phyloP scores from a whole-genome alignment of 2,888 invertebrate genomes.

The Steinernema carpocapsae region DNA sequence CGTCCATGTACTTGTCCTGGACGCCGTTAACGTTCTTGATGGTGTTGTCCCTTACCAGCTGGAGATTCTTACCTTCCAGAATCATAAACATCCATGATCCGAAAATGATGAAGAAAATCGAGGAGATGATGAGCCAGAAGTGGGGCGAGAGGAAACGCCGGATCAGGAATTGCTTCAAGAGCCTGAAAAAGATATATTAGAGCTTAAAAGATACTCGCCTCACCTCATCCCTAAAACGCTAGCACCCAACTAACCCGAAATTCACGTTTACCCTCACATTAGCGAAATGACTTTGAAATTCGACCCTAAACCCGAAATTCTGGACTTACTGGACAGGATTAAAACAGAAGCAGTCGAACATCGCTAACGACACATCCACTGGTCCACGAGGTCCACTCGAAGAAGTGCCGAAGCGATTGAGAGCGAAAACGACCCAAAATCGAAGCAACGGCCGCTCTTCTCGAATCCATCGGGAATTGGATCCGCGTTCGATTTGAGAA shows the following conservation, averaged over 20 bases:
- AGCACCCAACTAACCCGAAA: too few species aligned
- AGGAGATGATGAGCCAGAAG: slow-evolving; percentile 57
- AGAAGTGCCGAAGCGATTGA: too few species aligned
- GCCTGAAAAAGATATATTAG: slow-evolving; percentile 10
- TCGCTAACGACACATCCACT: too few species aligned
- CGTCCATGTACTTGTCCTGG: slow-evolving; percentile 52
- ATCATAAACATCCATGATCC: slow-evolving; percentile 56
- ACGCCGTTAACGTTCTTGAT: slow-evolving; percentile 52
- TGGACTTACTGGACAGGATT: background rate
- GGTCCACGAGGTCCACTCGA: slow-evolving; percentile 9
- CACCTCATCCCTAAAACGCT: slow-evolving; percentile 25
- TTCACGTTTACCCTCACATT: too few species aligned
- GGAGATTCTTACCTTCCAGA: slow-evolving; percentile 48
- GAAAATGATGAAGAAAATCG: slow-evolving; percentile 58
- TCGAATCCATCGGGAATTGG: too few species aligned
- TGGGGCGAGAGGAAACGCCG: slow-evolving; percentile 59
- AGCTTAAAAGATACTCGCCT: background rate
- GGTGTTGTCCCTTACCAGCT: slow-evolving; percentile 45
- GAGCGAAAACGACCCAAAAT: too few species aligned
- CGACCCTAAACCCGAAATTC: background rate
- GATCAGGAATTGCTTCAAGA: slow-evolving; percentile 40
- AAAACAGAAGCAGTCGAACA: slow-evolving; percentile 9
- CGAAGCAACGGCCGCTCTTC: too few species aligned
- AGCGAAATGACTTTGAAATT: background rate
- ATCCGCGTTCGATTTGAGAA: background rate